A percentile compares a stretch with the other conserved stretches of the same genome.
phyloP scores from a whole-genome alignment of 23 tunicate species.

The Styela plicata region DNA sequence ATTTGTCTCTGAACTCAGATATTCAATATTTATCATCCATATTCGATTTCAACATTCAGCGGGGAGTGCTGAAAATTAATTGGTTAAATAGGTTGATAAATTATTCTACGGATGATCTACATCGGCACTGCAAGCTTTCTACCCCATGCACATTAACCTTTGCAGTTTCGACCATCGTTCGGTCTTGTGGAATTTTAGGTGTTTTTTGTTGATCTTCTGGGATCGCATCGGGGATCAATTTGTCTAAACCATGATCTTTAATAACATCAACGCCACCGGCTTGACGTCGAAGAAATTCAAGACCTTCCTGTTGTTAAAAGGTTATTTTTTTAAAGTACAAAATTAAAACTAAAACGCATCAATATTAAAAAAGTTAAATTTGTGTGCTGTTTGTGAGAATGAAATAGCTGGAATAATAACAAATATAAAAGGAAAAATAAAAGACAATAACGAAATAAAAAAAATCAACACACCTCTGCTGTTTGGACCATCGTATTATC shows the following conservation, averaged over 20 bases:
- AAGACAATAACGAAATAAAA: not conserved
- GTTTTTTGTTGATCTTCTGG: not conserved
- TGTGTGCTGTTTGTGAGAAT: no score
- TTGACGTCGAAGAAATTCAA: not conserved
- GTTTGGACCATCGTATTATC: conserved; percentile 75
- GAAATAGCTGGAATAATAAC: no score
- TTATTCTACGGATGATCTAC: no score
- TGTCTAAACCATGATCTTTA: not conserved
- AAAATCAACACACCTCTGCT: conserved; percentile 34
- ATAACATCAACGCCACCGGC: not conserved
- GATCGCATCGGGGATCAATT: not conserved
- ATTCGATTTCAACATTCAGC: no score
- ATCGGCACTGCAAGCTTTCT: no score
- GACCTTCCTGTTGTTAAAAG: not conserved
- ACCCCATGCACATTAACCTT: not conserved
- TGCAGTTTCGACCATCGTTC: not conserved
- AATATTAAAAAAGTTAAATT: no score
- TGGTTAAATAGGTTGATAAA: no score
- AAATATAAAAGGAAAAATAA: not conserved
- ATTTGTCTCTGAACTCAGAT: no score
- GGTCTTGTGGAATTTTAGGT: not conserved
- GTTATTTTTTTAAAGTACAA: no score
- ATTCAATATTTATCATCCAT: no score
- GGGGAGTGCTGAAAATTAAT: no score
- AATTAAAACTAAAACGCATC: no score